phyloP scores from a whole-genome alignment of 2,888 invertebrate species.

The Heliconius erato region DNA sequence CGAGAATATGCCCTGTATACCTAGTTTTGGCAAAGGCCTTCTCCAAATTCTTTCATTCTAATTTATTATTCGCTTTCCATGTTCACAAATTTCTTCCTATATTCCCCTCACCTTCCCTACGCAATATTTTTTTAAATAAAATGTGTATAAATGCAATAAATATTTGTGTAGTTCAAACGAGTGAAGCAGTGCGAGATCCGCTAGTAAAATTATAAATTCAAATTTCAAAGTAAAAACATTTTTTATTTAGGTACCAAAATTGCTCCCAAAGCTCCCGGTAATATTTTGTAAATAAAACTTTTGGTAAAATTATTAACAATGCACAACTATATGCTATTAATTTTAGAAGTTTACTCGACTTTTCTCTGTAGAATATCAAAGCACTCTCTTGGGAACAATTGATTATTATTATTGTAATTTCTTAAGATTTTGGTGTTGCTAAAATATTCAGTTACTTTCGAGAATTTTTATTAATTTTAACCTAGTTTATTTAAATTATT shows the following conservation, averaged over 20 bases:
- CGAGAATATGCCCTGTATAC: no score
- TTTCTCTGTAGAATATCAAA: not conserved
- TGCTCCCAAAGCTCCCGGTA: not conserved
- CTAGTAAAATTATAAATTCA: no score
- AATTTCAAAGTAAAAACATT: not conserved
- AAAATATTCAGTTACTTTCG: not conserved
- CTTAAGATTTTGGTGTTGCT: not conserved
- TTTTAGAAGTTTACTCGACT: not conserved
- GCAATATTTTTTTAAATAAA: no score
- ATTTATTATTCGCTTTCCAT: no score
- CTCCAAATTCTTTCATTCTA: no score
- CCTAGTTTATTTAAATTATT: not conserved
- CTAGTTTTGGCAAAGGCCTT: no score
- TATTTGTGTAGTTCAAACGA: no score
- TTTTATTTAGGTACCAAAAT: not conserved
- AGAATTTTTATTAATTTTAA: no score
- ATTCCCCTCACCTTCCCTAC: no score
- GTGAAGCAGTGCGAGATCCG: not conserved
- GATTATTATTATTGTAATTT: slow-evolving; percentile 11
- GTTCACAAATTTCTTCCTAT: no score
- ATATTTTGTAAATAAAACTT: slow-evolving; percentile 4
- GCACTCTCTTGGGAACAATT: not conserved
- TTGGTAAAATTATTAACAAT: not conserved
- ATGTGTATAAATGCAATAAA: no score
- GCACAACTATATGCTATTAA: not conserved